Evolutionary conservation across 1,140 invertebrate species (phyloP), one percentile per base, ranked within the genome.

Genomic region (Drosophila murphyi): DNA sequence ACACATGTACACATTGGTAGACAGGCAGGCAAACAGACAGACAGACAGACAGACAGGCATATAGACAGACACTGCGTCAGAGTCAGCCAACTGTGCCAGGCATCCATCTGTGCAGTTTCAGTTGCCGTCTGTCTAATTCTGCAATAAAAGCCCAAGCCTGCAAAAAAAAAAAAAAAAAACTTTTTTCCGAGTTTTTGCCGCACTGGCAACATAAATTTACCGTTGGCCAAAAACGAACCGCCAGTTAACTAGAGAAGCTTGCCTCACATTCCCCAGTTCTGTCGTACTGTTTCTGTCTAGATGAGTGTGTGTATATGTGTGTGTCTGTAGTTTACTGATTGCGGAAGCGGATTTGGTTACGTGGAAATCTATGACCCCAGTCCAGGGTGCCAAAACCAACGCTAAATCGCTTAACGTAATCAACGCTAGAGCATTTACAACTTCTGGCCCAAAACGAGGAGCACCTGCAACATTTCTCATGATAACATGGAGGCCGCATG

Each of bases 331-430:
- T 89, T 88, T 88, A 89, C 85, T 88, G 83, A 88, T 88, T 88
- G 83, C 83, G 83, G 83, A 88, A 88, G 83, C 83, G 85, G 83
- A 88, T 88, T 88, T 89, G 83, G 85, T 82, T 79, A 78, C 75
- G 77, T 83, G 80, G 63, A 89, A 83, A 88, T 80, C 73, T 80
- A 88, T 82, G 73, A 67, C 51, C 76, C 51, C 51, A 32, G 47
- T 65, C 60, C 55, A 65, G 75, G 56, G 63, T 64, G 69, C 39
- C 55, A 60, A 65, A 43, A 47, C 47, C 67, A 61, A 75, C 76
- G 65, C 82, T 78, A 87, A 86, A 86, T 82, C 82, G 82, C 83
- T 87, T 87, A 87, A 73, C 82, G 82, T 87, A 88, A 87, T 87
- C 82, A 88, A 87, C 83, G 70, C 59, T 68, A 29, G 56, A 28